Conservation (phyloP, 2,888 invertebrate species). For the Scaptomyza tumidula region DNA sequence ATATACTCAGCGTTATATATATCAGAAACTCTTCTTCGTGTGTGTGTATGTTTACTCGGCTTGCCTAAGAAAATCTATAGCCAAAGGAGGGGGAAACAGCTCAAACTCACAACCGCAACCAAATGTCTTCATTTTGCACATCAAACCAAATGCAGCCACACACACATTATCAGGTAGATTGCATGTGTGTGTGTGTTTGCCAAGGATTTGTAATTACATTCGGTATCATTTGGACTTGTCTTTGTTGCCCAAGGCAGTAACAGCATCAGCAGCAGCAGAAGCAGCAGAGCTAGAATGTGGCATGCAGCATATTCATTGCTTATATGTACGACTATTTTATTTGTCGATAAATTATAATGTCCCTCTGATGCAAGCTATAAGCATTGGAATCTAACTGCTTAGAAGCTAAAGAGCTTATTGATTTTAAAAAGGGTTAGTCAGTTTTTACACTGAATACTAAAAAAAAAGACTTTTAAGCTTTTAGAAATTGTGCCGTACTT, state of each 20-base stretch:
- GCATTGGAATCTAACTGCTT: not conserved
- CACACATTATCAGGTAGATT: constrained; percentile 15
- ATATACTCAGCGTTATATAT: constrained; percentile 44
- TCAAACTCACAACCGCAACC: constrained; percentile 60
- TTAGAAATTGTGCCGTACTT: not conserved
- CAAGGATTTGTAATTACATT: constrained; percentile 76
- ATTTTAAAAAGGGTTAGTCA: not conserved
- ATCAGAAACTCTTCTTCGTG: constrained; percentile 22
- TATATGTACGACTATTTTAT: constrained; percentile 50
- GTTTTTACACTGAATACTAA: too few relatives aligned
- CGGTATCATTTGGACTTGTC: constrained; percentile 68
- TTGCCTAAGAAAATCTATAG: constrained; percentile 74
- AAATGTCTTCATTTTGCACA: constrained; percentile 76
- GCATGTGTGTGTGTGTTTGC: constrained; percentile 39
- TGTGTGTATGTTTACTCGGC: constrained; percentile 20
- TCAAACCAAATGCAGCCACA: constrained; percentile 70
- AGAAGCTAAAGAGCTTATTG: not conserved
- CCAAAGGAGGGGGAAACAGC: constrained; percentile 66
- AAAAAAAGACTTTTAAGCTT: not conserved
- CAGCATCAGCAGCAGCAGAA: constrained; percentile 6
- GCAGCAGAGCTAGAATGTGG: constrained; percentile 1
- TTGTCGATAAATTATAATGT: constrained; percentile 58
- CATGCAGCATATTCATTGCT: constrained; percentile 22
- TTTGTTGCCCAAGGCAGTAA: constrained; percentile 40
- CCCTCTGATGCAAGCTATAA: constrained; percentile 5